Evolutionary conservation across 2,888 invertebrate genomes (phyloP).

Genomic region (Trisateles emortualis): DNA sequence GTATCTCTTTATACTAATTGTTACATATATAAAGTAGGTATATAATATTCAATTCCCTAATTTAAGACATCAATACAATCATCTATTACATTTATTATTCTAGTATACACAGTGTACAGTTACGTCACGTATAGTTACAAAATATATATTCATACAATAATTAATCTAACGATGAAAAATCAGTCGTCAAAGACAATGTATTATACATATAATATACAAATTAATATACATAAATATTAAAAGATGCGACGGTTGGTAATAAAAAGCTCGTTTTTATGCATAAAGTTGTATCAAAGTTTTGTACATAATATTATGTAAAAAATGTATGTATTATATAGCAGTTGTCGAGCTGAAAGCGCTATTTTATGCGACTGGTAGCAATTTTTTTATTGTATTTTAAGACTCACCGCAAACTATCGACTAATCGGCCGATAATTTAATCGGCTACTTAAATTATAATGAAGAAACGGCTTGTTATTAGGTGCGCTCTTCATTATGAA

Average conservation of each 20-base stretch:
- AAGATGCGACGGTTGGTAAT: conserved; percentile 59
- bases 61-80: conserved; percentile 65
- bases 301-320: conserved; percentile 38
- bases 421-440: no score
- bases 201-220: conserved; percentile 47
- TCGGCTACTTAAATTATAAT: no score
- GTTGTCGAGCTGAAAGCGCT: conserved; percentile 12
- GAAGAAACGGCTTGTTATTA: no score
- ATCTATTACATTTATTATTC: conserved; percentile 62
- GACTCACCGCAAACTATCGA: no score
- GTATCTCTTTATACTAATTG: conserved; percentile 44
- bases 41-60: conserved; percentile 63
- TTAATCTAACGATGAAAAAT: conserved; percentile 77
- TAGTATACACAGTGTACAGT: conserved; percentile 67
- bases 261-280: conserved; percentile 65
- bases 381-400: background rate
- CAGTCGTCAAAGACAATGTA: conserved; percentile 79
- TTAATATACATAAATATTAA: conserved; percentile 51
- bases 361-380: conserved; percentile 6
- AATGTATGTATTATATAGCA: conserved; percentile 15
- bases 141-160: conserved; percentile 64
- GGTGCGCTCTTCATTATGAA: no score
- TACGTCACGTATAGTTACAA: conserved; percentile 69
- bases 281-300: conserved; percentile 42
- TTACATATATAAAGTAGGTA: conserved; percentile 59